Evolutionary conservation across 2,113 vertebrate genomes (phyloP).

Genomic region (Phyllostomus hastatus): DNA sequence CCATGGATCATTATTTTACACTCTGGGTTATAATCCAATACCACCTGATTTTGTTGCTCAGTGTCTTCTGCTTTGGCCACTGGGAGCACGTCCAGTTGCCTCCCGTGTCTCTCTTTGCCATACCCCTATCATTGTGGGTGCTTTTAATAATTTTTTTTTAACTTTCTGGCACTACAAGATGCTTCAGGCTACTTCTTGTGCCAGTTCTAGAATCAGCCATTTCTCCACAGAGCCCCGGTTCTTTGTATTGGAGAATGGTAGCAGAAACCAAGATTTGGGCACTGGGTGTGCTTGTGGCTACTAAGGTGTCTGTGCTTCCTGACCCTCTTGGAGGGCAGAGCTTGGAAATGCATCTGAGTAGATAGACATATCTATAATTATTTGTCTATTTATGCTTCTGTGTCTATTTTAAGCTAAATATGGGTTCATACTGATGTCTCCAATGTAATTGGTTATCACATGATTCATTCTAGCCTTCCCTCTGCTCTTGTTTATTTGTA

Average conservation of each 20-base stretch:
- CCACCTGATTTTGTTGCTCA: background rate
- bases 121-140: background rate
- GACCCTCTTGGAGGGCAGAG: background rate
- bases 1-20: background rate
- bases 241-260: background rate
- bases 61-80: background rate
- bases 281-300: background rate
- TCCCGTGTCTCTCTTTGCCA: background rate
- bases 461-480: background rate
- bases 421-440: background rate
- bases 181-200: background rate
- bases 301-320: background rate
- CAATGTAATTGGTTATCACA: background rate
- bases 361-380: background rate
- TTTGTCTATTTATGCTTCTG: background rate
- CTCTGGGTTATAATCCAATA: background rate
- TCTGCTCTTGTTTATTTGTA: background rate
- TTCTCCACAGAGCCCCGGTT: background rate
- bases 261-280: background rate
- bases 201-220: background rate
- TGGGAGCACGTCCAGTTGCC: background rate
- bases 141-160: background rate
- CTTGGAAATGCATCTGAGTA: background rate
- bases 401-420: background rate
- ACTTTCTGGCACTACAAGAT: background rate